These are phyloP conservation scores for Erebia epiphron DNA, from an alignment of 2,888 invertebrate species.

Conservation along the genomic window DNA sequence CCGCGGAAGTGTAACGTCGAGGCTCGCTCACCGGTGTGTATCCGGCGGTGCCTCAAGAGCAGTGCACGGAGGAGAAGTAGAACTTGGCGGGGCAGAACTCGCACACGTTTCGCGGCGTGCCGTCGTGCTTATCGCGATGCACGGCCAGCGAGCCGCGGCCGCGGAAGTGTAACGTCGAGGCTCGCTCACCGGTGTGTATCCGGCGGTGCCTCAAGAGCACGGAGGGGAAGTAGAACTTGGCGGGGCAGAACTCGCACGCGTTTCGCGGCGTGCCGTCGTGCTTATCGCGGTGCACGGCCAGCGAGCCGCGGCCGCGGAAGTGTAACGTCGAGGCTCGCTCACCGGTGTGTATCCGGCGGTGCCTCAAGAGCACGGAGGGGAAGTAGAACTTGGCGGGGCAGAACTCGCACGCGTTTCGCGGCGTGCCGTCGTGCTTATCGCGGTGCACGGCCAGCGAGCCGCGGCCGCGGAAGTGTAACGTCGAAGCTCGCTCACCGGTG, in stretches of 20 bases:
- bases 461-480: neutral
- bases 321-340: too few relatives aligned
- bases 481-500: slow-evolving; percentile 57
- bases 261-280: too few relatives aligned
- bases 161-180: neutral
- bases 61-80: slow-evolving; percentile 59
- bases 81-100: slow-evolving; percentile 69
- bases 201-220: slow-evolving; percentile 51
- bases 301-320: neutral
- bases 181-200: too few relatives aligned
- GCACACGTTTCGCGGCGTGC: slow-evolving; percentile 49
- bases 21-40: slow-evolving; percentile 66
- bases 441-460: too few relatives aligned
- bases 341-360: slow-evolving; percentile 46
- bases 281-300: too few relatives aligned
- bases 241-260: slow-evolving; percentile 69
- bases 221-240: slow-evolving; percentile 60
- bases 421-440: too few relatives aligned
- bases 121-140: too few relatives aligned
- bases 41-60: slow-evolving; percentile 60
- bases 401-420: slow-evolving; percentile 57
- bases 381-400: slow-evolving; percentile 70
- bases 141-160: neutral
- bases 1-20: neutral
- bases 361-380: slow-evolving; percentile 53